Base-by-base conservation (phyloP, 2,888 invertebrate species). In the Osmoderma eremita region DNA sequence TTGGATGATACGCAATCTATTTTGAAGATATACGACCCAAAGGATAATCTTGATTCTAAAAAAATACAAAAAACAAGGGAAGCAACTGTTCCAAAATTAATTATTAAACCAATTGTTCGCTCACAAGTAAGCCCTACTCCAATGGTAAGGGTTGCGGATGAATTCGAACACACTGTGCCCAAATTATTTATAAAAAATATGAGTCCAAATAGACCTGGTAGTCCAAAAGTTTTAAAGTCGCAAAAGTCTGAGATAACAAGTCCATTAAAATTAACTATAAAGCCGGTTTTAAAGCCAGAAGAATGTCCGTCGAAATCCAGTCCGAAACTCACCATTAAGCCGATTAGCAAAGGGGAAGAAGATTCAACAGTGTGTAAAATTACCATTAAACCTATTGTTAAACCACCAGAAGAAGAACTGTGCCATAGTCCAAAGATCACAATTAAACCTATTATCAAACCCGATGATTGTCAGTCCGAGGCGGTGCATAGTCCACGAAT, bases 371-470 rank as follows among this genome's bases (percentile, higher is more conserved):
- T 58, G 30, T 42, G 63, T 12, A 70, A 70, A 63, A 61, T 74
- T 41, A 69, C 70, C 24, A 72, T 74, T 38, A 73, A 74, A 68
- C 71, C 71, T 3, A 69, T 70, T 12, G 38, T 67, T 8, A 66
- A 68, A 65, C 66, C 68, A 2, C 53, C 63, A 12, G 70, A 70
- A 39, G 67, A 67, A 13, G 56, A 39, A 20, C 15, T 58, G 39
- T 49, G 50, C 39, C 66, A 66, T 41, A 76, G 74, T 64, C 80
- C 82, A 20, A 87, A 87, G 80, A 78, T 87, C 54, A 87, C 86
- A 69, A 87, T 88, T 69, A 88, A 87, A 80, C 86, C 87, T 3
- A 82, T 88, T 68, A 73, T 80, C 18, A 81, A 81, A 74, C 78
- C 79, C 79, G 65, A 61, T 84, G 70, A 65, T 84, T 54, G 18